These are phyloP conservation scores for Characodon lateralis DNA, from an alignment of 2,797 vertebrate species.

Conservation along the genomic window DNA sequence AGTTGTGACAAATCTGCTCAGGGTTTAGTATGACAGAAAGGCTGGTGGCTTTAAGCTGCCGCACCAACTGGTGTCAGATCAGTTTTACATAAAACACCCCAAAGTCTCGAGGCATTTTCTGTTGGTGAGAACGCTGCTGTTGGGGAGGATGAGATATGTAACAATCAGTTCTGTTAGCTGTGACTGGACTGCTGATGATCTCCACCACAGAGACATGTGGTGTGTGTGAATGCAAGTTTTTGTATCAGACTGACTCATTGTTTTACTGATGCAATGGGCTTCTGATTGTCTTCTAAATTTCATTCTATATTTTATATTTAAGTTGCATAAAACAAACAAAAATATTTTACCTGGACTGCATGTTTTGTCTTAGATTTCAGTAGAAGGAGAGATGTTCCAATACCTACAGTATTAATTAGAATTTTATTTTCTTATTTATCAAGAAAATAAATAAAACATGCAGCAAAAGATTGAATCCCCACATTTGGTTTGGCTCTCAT, in stretches of 20 bases:
- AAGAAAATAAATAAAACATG: neutral
- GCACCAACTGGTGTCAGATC: slow-evolving; percentile 56
- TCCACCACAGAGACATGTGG: slow-evolving; percentile 39
- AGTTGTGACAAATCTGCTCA: slow-evolving; percentile 41
- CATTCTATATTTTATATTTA: neutral
- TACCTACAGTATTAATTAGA: neutral
- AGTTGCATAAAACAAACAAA: neutral
- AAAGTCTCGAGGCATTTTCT: slow-evolving; percentile 47
- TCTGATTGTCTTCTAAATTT: neutral
- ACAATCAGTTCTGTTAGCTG: slow-evolving; percentile 61
- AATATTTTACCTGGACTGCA: neutral
- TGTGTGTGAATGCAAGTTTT: slow-evolving; percentile 30
- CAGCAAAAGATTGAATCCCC: neutral
- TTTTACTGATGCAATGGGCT: slow-evolving; percentile 22
- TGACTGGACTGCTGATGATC: slow-evolving; percentile 59
- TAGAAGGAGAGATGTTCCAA: neutral
- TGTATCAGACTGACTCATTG: slow-evolving; percentile 44
- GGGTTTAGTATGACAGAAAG: slow-evolving; percentile 17
- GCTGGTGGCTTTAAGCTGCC: slow-evolving; percentile 31
- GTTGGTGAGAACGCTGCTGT: slow-evolving; percentile 49
- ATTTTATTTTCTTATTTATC: neutral
- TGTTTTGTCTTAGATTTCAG: neutral
- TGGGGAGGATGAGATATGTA: slow-evolving; percentile 56
- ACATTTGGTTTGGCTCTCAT: neutral
- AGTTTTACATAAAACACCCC: slow-evolving; percentile 55